Base-by-base conservation (phyloP, 2,888 invertebrate species). In the Drosophila emarginata region DNA sequence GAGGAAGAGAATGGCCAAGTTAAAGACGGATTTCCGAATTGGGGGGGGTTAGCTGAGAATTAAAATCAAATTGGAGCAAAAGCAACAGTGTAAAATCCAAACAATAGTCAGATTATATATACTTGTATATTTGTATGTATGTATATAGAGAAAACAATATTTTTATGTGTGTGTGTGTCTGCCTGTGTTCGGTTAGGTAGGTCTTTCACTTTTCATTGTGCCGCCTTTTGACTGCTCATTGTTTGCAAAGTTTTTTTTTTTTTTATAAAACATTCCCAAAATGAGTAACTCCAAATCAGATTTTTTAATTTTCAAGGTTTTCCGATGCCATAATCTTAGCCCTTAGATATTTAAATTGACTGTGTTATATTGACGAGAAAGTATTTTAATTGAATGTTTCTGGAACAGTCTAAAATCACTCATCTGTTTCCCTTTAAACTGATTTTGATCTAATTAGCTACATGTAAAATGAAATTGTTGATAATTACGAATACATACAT, bases 61-160 rank as follows among this genome's bases (percentile, higher is more conserved):
- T 28, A 14, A 56, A 52, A 26, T 3, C 14, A 78, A 78, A 74
- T 78, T 53, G 66, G 72, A 66, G 45, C 56, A 45, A 56, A 50
- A 23, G 39, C 37, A 50, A 58, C 62, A 56, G 18, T 52, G 39
- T 32, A 56, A 60, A 28, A 21, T 45, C 21, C 21, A 45, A 45
- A 45, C 45, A 45, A 45, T 45, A 21, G 45, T 45, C 21, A 45
- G 45, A 21, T 45, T 21, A 21, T 15, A 15, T 12, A 5, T 54
- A 36, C 6, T 15, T 53, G 32, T 32, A 18, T 32, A 5, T 32
- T 18, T 12, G 32, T 36, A 18, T 15, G 18, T 9, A 32, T 11
- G 4, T 12, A 15, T 52, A 52, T 28, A 52, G 32, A 32, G 32
- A 14, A 53, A 15, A 51, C 23, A 45, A 45, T 45, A 4, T 14